phyloP scores from a whole-genome alignment of 2,797 vertebrate species.

The Squalus acanthias region DNA sequence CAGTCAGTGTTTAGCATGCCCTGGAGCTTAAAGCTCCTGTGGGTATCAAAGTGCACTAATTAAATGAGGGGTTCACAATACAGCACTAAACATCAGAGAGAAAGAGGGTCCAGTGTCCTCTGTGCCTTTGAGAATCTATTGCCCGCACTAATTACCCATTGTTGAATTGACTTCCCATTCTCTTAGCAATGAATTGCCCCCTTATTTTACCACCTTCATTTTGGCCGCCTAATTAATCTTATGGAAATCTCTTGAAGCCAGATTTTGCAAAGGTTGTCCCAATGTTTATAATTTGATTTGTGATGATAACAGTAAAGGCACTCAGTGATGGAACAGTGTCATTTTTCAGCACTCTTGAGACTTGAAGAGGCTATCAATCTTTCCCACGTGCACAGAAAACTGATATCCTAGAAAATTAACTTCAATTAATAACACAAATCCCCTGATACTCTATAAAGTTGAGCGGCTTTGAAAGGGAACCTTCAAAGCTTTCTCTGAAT shows the following conservation, averaged over 20 bases:
- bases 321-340: slow-evolving; percentile 81
- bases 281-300: slow-evolving; percentile 99
- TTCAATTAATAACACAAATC: slow-evolving; percentile 99
- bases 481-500: slow-evolving; percentile 94
- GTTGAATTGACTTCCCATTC: slow-evolving; percentile 92
- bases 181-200: slow-evolving; percentile 72
- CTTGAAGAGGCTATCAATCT: slow-evolving; percentile 96
- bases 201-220: slow-evolving; percentile 80
- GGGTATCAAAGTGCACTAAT: slow-evolving; percentile 99
- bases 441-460: slow-evolving; percentile 73
- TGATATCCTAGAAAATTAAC: slow-evolving; percentile 99
- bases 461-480: slow-evolving; percentile 90
- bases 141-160: slow-evolving; percentile 98
- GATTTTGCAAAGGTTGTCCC: slow-evolving; percentile 90
- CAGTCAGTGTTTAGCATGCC: slow-evolving; percentile 99
- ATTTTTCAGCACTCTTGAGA: slow-evolving; percentile 88
- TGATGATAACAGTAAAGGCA: slow-evolving; percentile 83
- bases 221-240: slow-evolving; percentile 98
- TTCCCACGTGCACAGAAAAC: slow-evolving; percentile 95
- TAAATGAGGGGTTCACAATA: slow-evolving; percentile 94
- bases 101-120: slow-evolving; percentile 81
- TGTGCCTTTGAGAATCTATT: slow-evolving; percentile 89
- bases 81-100: slow-evolving; percentile 85
- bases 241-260: slow-evolving; percentile 98
- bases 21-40: slow-evolving; percentile 95